These are phyloP conservation scores for Styela plicata DNA, from an alignment of 23 tunicate species.

Conservation along the genomic window DNA sequence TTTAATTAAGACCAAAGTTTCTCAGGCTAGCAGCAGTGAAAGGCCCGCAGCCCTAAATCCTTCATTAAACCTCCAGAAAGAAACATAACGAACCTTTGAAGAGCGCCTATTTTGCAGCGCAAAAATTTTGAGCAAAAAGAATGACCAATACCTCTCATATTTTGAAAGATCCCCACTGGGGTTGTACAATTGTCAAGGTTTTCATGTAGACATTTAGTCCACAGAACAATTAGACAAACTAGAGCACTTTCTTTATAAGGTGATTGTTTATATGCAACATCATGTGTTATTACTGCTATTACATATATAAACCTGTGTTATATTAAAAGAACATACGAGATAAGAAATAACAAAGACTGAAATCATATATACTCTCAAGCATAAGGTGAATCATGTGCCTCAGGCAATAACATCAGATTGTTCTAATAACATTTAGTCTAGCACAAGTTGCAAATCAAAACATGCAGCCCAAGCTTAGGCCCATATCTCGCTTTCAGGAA, in stretches of 20 bases:
- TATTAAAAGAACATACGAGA: too few relatives aligned
- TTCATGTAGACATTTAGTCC: conserved; percentile 68
- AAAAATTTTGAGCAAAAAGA: conserved; percentile 65
- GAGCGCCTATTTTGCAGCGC: conserved; percentile 36
- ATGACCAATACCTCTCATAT: conserved; percentile 78
- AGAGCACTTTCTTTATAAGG: conserved; percentile 55
- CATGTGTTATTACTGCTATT: too few relatives aligned
- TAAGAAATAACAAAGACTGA: too few relatives aligned
- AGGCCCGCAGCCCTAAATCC: conserved; percentile 97
- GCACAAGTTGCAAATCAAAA: too few relatives aligned
- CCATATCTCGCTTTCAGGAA: too few relatives aligned
- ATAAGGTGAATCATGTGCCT: too few relatives aligned
- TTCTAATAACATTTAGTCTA: too few relatives aligned
- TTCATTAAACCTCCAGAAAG: conserved; percentile 92
- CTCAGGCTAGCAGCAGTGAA: too few relatives aligned
- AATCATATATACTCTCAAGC: too few relatives aligned
- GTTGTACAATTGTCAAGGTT: conserved; percentile 82
- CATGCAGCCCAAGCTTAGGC: too few relatives aligned
- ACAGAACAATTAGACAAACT: conserved; percentile 41
- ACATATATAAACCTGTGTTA: too few relatives aligned
- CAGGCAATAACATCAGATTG: too few relatives aligned
- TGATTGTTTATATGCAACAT: conserved; percentile 52
- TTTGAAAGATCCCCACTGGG: conserved; percentile 91
- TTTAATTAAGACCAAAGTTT: conserved; percentile 34
- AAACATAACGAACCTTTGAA: conserved; percentile 60